Conservation (phyloP, 2,797 vertebrate species). For the Lithobates sylvaticus region DNA sequence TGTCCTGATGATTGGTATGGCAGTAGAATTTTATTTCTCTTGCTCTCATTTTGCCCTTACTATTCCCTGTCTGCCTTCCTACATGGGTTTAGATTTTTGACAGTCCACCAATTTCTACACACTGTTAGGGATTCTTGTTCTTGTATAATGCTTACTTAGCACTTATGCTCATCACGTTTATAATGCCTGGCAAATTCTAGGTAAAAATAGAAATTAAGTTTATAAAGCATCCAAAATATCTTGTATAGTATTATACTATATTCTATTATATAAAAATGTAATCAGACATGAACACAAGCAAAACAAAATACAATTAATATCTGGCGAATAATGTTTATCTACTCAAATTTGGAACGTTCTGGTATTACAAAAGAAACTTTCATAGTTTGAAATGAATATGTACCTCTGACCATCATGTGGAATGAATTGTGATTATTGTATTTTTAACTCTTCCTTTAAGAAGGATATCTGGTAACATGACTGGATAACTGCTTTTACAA, state of each 20-base stretch:
- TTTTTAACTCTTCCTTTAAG: no score
- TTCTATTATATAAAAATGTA: background rate
- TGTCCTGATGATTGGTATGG: conserved; percentile 77
- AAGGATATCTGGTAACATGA: no score
- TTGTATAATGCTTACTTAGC: background rate
- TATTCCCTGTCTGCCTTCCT: conserved; percentile 21
- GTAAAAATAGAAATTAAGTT: no score
- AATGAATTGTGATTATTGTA: no score
- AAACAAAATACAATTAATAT: background rate
- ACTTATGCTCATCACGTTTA: no score
- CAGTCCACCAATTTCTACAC: background rate
- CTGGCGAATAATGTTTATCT: background rate
- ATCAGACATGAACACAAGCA: background rate
- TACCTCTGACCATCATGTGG: no score
- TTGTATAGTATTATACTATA: background rate
- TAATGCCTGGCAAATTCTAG: no score
- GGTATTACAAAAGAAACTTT: background rate
- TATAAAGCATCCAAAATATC: no score
- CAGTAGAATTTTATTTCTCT: conserved; percentile 76
- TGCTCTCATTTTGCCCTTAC: conserved; percentile 64
- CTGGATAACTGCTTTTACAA: no score
- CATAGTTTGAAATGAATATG: no score
- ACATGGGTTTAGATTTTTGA: background rate
- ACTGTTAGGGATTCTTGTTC: background rate
- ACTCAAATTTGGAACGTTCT: background rate